phyloP scores from a whole-genome alignment of 2,113 vertebrate species.

The Anguilla rostrata region DNA sequence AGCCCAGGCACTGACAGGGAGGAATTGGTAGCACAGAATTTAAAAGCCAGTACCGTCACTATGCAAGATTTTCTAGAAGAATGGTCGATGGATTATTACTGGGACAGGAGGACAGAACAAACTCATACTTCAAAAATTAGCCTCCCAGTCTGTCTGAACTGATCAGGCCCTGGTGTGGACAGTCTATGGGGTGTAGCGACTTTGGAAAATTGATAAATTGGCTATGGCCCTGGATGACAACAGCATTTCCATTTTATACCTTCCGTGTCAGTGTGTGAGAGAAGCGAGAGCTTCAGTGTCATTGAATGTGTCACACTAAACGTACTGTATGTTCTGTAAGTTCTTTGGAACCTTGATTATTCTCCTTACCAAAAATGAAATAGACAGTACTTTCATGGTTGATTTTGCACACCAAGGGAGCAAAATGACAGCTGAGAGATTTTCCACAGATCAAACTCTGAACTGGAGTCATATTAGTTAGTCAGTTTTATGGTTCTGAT shows the following conservation, averaged over 20 bases:
- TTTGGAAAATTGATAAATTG: constrained; percentile 40
- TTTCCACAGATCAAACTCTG: constrained; percentile 1
- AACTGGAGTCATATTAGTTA: neutral
- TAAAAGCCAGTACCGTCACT: neutral
- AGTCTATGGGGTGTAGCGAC: constrained; percentile 7
- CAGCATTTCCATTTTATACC: constrained; percentile 55
- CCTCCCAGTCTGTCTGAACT: neutral
- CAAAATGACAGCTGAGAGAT: neutral
- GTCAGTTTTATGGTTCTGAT: neutral
- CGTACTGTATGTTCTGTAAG: constrained; percentile 21
- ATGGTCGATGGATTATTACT: neutral
- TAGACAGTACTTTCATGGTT: neutral
- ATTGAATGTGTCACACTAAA: neutral
- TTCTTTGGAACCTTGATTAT: neutral
- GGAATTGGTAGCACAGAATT: no score
- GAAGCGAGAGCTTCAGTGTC: constrained; percentile 9
- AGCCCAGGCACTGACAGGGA: neutral
- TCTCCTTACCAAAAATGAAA: neutral
- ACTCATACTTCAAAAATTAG: neutral
- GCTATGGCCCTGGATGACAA: constrained; percentile 44
- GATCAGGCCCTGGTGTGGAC: neutral
- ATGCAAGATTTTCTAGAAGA: neutral
- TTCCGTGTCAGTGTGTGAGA: constrained; percentile 45
- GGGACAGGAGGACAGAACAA: neutral
- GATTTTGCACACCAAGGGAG: neutral